Evolutionary conservation across 1,140 invertebrate species (phyloP).

Genomic region (Eriocheir sinensis): DNA sequence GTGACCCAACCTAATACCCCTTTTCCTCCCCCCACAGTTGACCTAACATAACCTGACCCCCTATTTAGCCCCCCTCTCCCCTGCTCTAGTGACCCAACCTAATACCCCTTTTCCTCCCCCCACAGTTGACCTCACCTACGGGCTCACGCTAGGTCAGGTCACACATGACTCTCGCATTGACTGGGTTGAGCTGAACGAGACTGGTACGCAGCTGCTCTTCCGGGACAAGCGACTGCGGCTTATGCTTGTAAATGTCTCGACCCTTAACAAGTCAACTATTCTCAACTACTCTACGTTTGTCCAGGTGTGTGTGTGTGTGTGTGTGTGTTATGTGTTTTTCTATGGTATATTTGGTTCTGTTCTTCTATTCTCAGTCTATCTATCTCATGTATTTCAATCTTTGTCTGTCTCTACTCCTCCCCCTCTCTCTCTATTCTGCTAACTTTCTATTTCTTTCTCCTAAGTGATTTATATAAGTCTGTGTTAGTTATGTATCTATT

Average conservation of each 20-base stretch:
- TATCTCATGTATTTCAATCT: background rate
- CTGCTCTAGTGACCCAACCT: background rate
- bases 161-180: slow-evolving; percentile 96
- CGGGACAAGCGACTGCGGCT: slow-evolving; percentile 90
- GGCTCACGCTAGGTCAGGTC: slow-evolving; percentile 89
- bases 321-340: no score
- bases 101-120: background rate
- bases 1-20: background rate
- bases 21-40: background rate
- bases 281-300: slow-evolving; percentile 83
- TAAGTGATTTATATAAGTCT: background rate
- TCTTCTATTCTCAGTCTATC: no score
- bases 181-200: slow-evolving; percentile 98
- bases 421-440: background rate
- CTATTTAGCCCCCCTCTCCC: no score
- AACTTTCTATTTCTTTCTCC: background rate
- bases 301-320: slow-evolving; percentile 59
- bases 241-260: slow-evolving; percentile 85
- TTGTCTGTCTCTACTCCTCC: background rate
- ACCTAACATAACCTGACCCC: no score
- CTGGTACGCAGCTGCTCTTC: slow-evolving; percentile 93
- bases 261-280: slow-evolving; percentile 85
- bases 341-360: no score
- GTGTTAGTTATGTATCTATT: background rate
- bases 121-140: slow-evolving; percentile 90